These are phyloP conservation scores for Mesodorylaimus sp. DNA, from an alignment of 2,888 invertebrate species.

Conservation along the genomic window DNA sequence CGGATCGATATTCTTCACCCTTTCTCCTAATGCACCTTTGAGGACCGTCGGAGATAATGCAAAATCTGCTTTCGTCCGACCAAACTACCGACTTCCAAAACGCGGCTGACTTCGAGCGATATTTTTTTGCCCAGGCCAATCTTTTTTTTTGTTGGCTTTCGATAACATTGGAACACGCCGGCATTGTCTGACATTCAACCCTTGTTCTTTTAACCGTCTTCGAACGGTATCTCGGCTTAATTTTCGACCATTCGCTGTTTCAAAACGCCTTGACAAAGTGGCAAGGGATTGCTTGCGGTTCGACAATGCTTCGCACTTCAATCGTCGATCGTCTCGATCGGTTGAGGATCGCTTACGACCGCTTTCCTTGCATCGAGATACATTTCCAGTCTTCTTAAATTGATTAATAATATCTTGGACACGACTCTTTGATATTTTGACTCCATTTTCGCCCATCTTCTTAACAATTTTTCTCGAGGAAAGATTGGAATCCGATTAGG, in stretches of 20 bases:
- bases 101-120: background rate
- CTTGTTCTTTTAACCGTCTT: background rate
- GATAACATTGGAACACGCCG: background rate
- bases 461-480: no score
- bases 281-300: background rate
- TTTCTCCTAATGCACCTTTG: background rate
- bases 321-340: background rate
- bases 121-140: background rate
- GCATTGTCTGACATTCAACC: background rate
- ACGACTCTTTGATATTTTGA: no score
- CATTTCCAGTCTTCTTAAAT: no score
- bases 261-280: background rate
- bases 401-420: no score
- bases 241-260: background rate
- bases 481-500: no score
- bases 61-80: background rate
- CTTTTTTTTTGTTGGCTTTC: background rate
- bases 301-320: background rate
- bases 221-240: background rate
- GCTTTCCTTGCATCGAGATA: background rate
- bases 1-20: background rate
- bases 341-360: background rate
- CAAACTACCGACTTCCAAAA: background rate
- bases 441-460: no score
- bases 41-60: background rate